phyloP scores from a whole-genome alignment of 2,888 invertebrate species.

The Lucinisca nassula region DNA sequence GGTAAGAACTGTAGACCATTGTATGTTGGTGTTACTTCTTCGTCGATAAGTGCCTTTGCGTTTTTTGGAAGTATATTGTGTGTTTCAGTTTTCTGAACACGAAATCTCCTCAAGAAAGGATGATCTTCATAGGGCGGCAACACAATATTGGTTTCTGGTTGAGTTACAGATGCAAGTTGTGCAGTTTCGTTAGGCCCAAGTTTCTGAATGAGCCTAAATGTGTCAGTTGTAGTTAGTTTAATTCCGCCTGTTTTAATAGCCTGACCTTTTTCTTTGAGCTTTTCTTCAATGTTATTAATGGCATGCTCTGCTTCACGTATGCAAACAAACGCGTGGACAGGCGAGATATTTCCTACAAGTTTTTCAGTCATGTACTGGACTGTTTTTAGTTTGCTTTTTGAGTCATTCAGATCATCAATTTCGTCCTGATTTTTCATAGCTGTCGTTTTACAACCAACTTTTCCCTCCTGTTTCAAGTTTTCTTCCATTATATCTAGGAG shows the following conservation, averaged over 20 bases:
- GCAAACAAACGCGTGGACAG: not conserved
- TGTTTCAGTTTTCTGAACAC: not conserved
- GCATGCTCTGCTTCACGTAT: not conserved
- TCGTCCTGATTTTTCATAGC: not conserved
- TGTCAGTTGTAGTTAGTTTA: not conserved
- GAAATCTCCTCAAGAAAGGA: not conserved
- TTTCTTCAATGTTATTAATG: not conserved
- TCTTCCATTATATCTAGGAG: not conserved
- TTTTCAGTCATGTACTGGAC: not conserved
- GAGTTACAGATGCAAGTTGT: not conserved
- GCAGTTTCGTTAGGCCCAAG: not conserved
- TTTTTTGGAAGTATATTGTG: not conserved
- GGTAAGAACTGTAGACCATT: not conserved
- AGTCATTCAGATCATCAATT: not conserved
- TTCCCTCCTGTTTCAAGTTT: not conserved
- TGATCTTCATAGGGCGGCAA: not conserved
- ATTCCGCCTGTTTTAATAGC: not conserved
- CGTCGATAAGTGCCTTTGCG: not conserved
- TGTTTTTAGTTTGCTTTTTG: not conserved
- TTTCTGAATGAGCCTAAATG: not conserved
- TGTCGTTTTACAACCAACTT: not conserved
- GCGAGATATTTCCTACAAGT: not conserved
- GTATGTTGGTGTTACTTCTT: not conserved
- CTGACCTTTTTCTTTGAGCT: not conserved
- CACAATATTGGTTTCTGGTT: not conserved